A percentile compares a stretch with the other conserved stretches of the same genome.
Evolutionary conservation across 2,888 invertebrate species (phyloP).

Genomic region (Phrixothrix hirtus): DNA sequence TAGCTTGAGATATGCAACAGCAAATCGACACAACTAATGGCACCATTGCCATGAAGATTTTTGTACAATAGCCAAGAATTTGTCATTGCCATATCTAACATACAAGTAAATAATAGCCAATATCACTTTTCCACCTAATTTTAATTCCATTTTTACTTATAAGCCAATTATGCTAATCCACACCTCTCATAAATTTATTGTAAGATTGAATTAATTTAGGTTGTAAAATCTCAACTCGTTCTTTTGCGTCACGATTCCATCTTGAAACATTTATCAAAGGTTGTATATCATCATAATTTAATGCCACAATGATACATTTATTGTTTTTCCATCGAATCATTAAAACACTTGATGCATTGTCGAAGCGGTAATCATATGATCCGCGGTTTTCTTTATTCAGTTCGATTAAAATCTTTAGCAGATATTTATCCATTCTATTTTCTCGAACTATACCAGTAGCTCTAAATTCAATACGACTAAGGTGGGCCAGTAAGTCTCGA

Average conservation of each 20-base stretch:
- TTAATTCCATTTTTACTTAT: too few species aligned
- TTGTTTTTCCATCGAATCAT: slow-evolving; percentile 5
- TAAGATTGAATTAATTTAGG: neutral
- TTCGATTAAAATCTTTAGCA: neutral
- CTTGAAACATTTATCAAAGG: neutral
- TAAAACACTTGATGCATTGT: neutral
- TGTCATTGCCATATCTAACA: too few species aligned
- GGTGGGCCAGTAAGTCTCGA: neutral
- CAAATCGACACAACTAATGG: neutral
- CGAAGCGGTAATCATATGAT: slow-evolving; percentile 1
- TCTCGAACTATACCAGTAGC: slow-evolving; percentile 1
- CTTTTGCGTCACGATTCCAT: neutral
- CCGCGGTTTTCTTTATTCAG: neutral
- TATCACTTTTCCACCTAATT: neutral
- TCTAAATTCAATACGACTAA: neutral
- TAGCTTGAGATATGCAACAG: too few species aligned
- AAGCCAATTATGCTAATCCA: too few species aligned
- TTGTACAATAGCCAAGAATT: neutral
- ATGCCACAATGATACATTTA: slow-evolving; percentile 1
- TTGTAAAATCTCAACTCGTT: neutral
- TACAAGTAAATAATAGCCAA: too few species aligned
- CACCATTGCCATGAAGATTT: neutral
- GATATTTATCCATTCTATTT: slow-evolving; percentile 2
- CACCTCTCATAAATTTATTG: slow-evolving; percentile 1
- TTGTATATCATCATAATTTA: slow-evolving; percentile 32